These are phyloP conservation scores for Trichomalopsis sarcophagae DNA, from an alignment of 1,140 invertebrate genomes.

Conservation along the genomic window DNA sequence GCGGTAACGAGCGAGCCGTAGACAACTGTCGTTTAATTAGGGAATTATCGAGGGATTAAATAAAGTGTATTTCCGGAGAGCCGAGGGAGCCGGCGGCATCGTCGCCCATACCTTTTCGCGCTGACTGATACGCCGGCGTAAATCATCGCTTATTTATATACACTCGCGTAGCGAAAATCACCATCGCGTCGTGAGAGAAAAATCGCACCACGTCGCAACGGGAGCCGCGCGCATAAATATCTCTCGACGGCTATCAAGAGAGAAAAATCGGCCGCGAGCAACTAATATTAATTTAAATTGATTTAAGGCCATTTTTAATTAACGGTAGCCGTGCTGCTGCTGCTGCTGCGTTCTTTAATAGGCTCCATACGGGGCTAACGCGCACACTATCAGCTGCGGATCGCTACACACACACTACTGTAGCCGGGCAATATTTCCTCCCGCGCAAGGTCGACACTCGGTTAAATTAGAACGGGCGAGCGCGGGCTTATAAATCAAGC, in stretches of 20 bases:
- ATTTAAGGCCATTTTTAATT: slow-evolving; percentile 37
- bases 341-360: slow-evolving; percentile 2
- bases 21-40: slow-evolving; percentile 44
- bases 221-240: background rate
- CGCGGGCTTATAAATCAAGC: slow-evolving; percentile 26
- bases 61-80: background rate
- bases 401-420: no score
- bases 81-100: background rate
- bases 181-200: background rate
- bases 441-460: slow-evolving; percentile 13
- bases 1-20: slow-evolving; percentile 15
- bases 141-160: background rate
- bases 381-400: background rate
- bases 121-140: background rate
- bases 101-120: background rate
- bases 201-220: background rate
- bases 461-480: slow-evolving; percentile 24
- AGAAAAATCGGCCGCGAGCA: background rate
- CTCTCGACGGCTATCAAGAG: background rate
- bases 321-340: background rate
- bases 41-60: slow-evolving; percentile 41
- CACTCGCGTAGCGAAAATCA: background rate
- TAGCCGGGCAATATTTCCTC: slow-evolving; percentile 15
- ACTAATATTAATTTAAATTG: slow-evolving; percentile 3
- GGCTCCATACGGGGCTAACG: slow-evolving; percentile 10